Evolutionary conservation across 2,888 invertebrate genomes (phyloP), one percentile per base, ranked within the genome.

Genomic region (Machimus rusticus): DNA sequence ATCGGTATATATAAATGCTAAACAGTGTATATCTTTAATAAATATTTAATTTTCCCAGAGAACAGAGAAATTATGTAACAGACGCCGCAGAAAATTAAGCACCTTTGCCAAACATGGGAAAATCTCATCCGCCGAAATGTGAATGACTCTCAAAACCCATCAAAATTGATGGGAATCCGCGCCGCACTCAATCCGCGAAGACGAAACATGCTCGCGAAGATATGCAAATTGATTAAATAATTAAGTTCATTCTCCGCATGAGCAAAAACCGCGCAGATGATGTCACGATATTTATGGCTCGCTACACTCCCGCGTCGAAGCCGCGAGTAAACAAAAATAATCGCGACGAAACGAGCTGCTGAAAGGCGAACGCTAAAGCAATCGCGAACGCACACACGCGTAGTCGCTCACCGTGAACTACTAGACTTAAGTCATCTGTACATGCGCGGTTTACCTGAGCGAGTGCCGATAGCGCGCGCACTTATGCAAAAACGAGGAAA

Each of bases 151-250:
- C 23, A 46, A 43, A 19, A 9, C 39, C 16, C 19, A 43, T 34
- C 37, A 37, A 46, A 78, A 78, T 39, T 78, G 9, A 66, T 66
- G 66, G 23, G 23, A 66, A 66, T 28, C 14, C 12, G n/a, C 55
- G n/a, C 2, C 23, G n/a, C 51, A 51, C 51, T 51, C 51, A 51
- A 51, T 28, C 28, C 66, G 66, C 66, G 66, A 19, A 78, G 19
- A 66, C n/a, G 28, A 66, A 23, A 28, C 28, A 66, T 28, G 28
- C 66, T 55, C 55, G 16, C 19, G 5, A 12, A 81, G 51, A 55
- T 81, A 81, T 81, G 81, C 34, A 51, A 81, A 81, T 81, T 14
- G 55, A 81, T 51, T 81, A 55, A 81, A 55, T 81, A 19, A 51
- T 81, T 51, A 23, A 28, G 81, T 9, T 28, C 55, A 4, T 37